Conservation (phyloP, 2,888 invertebrate genomes). For the Scaptomyza polygonia region DNA sequence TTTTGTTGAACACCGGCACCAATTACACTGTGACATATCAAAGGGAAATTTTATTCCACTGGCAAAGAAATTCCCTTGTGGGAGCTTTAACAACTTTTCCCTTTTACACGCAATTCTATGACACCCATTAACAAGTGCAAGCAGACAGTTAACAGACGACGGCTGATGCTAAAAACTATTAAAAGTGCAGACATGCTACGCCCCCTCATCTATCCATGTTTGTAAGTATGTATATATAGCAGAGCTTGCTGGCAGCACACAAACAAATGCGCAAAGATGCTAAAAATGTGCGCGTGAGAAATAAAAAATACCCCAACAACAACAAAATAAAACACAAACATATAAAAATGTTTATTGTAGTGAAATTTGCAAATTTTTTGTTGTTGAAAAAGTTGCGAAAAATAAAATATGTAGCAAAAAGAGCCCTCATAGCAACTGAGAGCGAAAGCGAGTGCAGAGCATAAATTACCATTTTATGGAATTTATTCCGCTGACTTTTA, state of each 20-base stretch:
- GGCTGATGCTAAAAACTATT: constrained; percentile 25
- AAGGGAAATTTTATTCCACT: constrained; percentile 1
- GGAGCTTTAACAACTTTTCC: constrained; percentile 1
- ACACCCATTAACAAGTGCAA: constrained; percentile 11
- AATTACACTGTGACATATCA: background rate
- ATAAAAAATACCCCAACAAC: constrained; percentile 18
- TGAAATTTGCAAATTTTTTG: constrained; percentile 52
- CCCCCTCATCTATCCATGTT: constrained; percentile 27
- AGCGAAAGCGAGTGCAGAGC: constrained; percentile 47
- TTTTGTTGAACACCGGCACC: background rate
- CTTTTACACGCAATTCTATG: constrained; percentile 4
- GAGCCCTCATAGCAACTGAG: constrained; percentile 4
- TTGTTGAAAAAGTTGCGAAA: constrained; percentile 43
- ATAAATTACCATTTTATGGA: constrained; percentile 69
- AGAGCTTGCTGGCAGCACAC: constrained; percentile 51
- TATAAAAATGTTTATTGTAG: constrained; percentile 29
- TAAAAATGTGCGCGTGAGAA: constrained; percentile 74
- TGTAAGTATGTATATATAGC: constrained; percentile 17
- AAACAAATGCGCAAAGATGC: constrained; percentile 57
- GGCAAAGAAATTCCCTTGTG: background rate
- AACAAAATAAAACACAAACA: constrained; percentile 16
- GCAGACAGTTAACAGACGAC: constrained; percentile 9
- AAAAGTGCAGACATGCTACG: constrained; percentile 46
- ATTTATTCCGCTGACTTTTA: constrained; percentile 60
- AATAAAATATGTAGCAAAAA: constrained; percentile 21